These are phyloP conservation scores for Parascotia fuliginaria DNA, from an alignment of 2,888 invertebrate genomes.

Conservation along the genomic window DNA sequence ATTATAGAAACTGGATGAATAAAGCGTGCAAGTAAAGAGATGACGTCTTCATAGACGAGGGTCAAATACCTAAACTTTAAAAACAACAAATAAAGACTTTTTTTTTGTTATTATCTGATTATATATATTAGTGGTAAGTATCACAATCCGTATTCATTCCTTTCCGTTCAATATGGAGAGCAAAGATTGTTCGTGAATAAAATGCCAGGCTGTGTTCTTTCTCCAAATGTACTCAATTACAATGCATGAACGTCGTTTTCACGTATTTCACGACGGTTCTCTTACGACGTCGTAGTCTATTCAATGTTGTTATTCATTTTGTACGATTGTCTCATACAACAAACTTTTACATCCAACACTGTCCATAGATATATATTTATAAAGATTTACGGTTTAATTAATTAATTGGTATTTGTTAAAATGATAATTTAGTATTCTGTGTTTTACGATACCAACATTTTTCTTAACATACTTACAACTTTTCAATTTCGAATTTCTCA, in stretches of 20 bases:
- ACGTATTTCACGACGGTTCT: slow-evolving; percentile 31
- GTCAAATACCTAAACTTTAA: too few relatives aligned
- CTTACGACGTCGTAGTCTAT: slow-evolving; percentile 38
- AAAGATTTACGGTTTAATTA: too few relatives aligned
- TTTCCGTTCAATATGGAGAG: not conserved
- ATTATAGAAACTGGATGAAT: not conserved
- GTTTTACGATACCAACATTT: too few relatives aligned
- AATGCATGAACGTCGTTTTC: not conserved
- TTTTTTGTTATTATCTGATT: too few relatives aligned
- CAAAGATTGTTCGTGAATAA: not conserved
- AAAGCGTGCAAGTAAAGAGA: too few relatives aligned
- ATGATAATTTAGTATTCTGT: too few relatives aligned
- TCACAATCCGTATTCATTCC: not conserved
- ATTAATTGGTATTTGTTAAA: too few relatives aligned
- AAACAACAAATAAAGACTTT: too few relatives aligned
- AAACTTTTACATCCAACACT: not conserved
- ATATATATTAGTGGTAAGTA: too few relatives aligned
- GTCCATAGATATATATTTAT: not conserved
- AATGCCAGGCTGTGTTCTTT: not conserved
- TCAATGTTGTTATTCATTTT: slow-evolving; percentile 44
- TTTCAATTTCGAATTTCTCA: too few relatives aligned
- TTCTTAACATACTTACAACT: too few relatives aligned
- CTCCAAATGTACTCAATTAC: not conserved
- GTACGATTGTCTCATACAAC: slow-evolving; percentile 29
- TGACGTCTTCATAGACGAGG: too few relatives aligned